Percentiles rank a stretch among this genome's conserved stretches.
phyloP scores from a whole-genome alignment of 2,888 invertebrate genomes.

The Alviniconcha strummeri region DNA sequence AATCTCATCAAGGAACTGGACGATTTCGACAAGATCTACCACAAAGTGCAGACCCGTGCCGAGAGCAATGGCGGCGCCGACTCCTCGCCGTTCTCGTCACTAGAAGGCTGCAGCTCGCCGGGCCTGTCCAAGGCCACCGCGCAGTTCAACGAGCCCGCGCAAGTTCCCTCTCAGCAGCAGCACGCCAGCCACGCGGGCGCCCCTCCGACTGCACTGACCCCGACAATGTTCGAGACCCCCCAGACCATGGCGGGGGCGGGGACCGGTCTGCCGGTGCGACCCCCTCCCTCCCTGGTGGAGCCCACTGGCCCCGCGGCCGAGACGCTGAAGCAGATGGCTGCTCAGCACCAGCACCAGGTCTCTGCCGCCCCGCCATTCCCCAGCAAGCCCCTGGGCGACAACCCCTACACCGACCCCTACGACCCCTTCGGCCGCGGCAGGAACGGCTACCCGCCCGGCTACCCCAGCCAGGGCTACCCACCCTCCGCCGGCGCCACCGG shows the following conservation, averaged over 20 bases:
- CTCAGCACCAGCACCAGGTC: slow-evolving; percentile 89
- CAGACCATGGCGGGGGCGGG: slow-evolving; percentile 28
- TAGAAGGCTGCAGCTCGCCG: slow-evolving; percentile 46
- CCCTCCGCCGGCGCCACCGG: slow-evolving; percentile 38
- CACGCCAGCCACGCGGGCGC: slow-evolving; percentile 16
- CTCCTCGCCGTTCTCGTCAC: slow-evolving; percentile 42
- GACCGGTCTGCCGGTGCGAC: slow-evolving; percentile 33
- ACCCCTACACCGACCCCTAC: slow-evolving; percentile 39
- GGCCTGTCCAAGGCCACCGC: slow-evolving; percentile 45
- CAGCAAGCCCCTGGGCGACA: slow-evolving; percentile 60
- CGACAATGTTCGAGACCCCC: slow-evolving; percentile 41
- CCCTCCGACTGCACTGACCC: slow-evolving; percentile 23
- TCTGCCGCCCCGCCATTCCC: slow-evolving; percentile 29
- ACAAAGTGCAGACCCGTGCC: slow-evolving; percentile 53
- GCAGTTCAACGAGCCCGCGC: slow-evolving; percentile 32
- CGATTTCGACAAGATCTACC: slow-evolving; percentile 62
- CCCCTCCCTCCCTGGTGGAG: slow-evolving; percentile 51
- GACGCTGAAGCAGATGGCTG: slow-evolving; percentile 96
- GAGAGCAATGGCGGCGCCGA: slow-evolving; percentile 50
- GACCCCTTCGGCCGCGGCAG: slow-evolving; percentile 38
- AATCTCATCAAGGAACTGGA: slow-evolving; percentile 60
- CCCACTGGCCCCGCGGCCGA: slow-evolving; percentile 89
- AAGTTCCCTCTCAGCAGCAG: slow-evolving; percentile 7
- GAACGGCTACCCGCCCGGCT: slow-evolving; percentile 51
- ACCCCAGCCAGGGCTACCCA: slow-evolving; percentile 49